Percentiles rank a stretch among this genome's conserved stretches.
These are phyloP conservation scores for Tetramorium simillimum DNA, from an alignment of 1,140 invertebrate species.

Conservation along the genomic window DNA sequence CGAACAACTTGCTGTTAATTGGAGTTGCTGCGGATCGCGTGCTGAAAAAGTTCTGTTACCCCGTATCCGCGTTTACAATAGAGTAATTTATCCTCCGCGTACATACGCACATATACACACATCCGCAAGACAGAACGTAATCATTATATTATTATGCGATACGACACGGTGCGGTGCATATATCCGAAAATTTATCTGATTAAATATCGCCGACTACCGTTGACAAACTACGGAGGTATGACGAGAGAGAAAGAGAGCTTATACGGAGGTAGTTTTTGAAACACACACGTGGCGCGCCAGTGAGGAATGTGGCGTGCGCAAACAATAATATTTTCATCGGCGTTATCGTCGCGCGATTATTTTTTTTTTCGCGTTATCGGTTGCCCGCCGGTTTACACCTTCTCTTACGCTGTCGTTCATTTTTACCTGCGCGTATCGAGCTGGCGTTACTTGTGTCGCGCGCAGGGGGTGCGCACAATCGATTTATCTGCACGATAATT, in stretches of 20 bases:
- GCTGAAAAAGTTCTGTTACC: background rate
- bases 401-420: background rate
- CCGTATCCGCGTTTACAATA: background rate
- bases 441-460: conserved; percentile 15
- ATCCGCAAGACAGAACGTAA: background rate
- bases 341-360: conserved; percentile 48
- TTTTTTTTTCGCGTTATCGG: conserved; percentile 32
- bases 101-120: background rate
- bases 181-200: background rate
- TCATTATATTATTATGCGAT: background rate
- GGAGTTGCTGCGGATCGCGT: background rate
- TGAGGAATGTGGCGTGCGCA: conserved; percentile 24
- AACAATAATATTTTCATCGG: conserved; percentile 54
- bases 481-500: conserved; percentile 61
- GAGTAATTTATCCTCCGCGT: background rate
- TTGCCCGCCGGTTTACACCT: conserved; percentile 29
- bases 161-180: background rate
- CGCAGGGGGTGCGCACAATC: conserved; percentile 23
- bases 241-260: background rate
- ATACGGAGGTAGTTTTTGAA: background rate
- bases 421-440: conserved; percentile 47
- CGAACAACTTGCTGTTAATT: conserved; percentile 8
- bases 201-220: background rate
- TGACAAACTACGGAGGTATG: background rate
- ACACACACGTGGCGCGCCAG: conserved; percentile 4